These are phyloP conservation scores for Oscheius sp. DNA, from an alignment of 2,888 invertebrate genomes.

Conservation along the genomic window DNA sequence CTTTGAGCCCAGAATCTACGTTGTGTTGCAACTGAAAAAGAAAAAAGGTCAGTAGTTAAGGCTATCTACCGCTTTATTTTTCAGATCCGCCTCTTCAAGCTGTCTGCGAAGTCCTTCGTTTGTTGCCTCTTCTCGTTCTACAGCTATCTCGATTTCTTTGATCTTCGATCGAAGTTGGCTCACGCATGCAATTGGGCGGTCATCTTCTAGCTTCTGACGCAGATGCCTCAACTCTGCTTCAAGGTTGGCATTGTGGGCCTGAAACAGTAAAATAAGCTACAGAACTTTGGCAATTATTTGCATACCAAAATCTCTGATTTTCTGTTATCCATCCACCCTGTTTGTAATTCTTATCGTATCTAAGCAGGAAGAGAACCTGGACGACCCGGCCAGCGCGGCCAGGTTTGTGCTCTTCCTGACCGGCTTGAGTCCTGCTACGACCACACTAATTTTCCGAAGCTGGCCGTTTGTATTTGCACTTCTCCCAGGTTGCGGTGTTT, in stretches of 20 bases:
- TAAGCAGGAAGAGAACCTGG: no score
- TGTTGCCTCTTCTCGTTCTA: conserved; percentile 9
- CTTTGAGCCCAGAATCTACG: conserved; percentile 6
- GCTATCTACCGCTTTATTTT: conserved; percentile 12
- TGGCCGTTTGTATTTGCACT: no score
- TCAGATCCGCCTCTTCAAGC: conserved; percentile 23
- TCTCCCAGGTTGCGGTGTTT: no score
- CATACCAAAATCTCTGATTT: background rate
- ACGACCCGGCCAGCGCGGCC: no score
- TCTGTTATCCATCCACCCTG: no score
- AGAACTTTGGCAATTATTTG: background rate
- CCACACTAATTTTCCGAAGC: no score
- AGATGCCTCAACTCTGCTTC: conserved; percentile 25
- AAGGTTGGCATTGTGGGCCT: conserved; percentile 29
- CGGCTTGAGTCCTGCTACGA: no score
- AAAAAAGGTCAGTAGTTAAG: background rate
- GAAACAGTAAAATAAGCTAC: background rate
- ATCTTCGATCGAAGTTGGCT: conserved; percentile 1
- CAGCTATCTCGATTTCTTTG: conserved; percentile 5
- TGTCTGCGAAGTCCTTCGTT: conserved; percentile 13
- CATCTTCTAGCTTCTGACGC: conserved; percentile 28
- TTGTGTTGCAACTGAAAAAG: conserved; percentile 13
- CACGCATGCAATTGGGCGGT: conserved; percentile 13
- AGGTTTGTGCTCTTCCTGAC: no score
- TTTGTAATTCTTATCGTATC: no score